Evolutionary conservation across 2,797 vertebrate species (phyloP), one percentile per base, ranked within the genome.

Genomic region (Parotocinclus haroldoi): DNA sequence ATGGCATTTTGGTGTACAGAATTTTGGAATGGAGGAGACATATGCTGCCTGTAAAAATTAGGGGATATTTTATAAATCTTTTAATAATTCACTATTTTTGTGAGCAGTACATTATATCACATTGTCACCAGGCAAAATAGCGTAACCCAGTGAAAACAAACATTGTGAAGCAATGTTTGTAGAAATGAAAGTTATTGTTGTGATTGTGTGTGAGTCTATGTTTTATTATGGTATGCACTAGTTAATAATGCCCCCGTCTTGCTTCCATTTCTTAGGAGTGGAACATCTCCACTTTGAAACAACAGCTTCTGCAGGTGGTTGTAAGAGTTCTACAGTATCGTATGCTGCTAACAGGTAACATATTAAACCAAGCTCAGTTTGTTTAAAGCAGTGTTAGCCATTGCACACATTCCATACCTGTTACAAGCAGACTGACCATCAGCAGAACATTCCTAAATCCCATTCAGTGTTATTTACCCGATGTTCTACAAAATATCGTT

Each of bases 261-360:
- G 27, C 27, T 27, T 55, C 3, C 68, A 50, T 75, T 38, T 82
- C 61, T 78, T 80, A 84, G 86, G 87, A 94, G 88, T 84, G 89
- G 84, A 89, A 82, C 76, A 81, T 78, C 46, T 79, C 69, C 62
- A 89, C 76, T 54, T 74, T 94, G 68, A 94, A 94, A 80, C 92
- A 97, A 56, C 92, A 89, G 81, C 89, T 99, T 68, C 82, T 98
- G 77, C 90, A 89, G 81, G 94, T 96, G 62, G 90, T 95, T 0
- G 91, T 93, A 46, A 93, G 92, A 13, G 85, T 96, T 52, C 92
- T 94, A 83, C 95, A 98, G 83, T 99, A 98, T 76, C 91, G 82
- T 57, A 91, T 94, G 88, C 87, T 98, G 49, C 93, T 99, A 74
- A 99, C 93, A 76, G 96, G 96, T 98, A 78, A 84, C 76, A 59